phyloP scores from a whole-genome alignment of 2,888 invertebrate species.

The Rhamnusium bicolor region DNA sequence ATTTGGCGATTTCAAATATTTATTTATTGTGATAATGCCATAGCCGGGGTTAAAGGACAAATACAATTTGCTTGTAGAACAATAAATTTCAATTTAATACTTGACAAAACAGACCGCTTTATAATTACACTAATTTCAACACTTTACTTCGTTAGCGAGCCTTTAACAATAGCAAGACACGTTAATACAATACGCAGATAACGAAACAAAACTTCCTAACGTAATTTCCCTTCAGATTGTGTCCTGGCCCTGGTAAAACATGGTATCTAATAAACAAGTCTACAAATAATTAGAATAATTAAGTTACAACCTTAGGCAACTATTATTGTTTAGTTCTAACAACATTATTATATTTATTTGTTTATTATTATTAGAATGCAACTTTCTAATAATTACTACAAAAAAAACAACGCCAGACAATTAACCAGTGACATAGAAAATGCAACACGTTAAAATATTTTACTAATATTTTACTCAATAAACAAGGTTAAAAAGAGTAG shows the following conservation, averaged over 20 bases:
- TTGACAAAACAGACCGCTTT: slow-evolving; percentile 54
- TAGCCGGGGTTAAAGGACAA: slow-evolving; percentile 19
- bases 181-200: slow-evolving; percentile 45
- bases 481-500: no score
- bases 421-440: no score
- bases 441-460: no score
- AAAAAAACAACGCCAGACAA: no score
- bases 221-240: slow-evolving; percentile 37
- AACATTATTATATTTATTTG: neutral
- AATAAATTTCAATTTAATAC: slow-evolving; percentile 57
- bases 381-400: neutral
- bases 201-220: slow-evolving; percentile 45
- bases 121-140: slow-evolving; percentile 56
- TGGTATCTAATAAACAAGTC: neutral
- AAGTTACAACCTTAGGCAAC: neutral
- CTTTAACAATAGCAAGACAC: slow-evolving; percentile 50
- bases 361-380: neutral
- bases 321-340: neutral
- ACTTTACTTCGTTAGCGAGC: slow-evolving; percentile 47
- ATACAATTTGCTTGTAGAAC: slow-evolving; percentile 41
- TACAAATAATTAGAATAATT: slow-evolving; percentile 10
- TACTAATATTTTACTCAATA: no score
- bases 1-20: slow-evolving; percentile 20
- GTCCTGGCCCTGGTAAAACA: neutral
- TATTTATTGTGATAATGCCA: neutral